Evolutionary conservation across 2,113 vertebrate species (phyloP), one percentile per base, ranked within the genome.

Genomic region (Chaetodon trifascialis): DNA sequence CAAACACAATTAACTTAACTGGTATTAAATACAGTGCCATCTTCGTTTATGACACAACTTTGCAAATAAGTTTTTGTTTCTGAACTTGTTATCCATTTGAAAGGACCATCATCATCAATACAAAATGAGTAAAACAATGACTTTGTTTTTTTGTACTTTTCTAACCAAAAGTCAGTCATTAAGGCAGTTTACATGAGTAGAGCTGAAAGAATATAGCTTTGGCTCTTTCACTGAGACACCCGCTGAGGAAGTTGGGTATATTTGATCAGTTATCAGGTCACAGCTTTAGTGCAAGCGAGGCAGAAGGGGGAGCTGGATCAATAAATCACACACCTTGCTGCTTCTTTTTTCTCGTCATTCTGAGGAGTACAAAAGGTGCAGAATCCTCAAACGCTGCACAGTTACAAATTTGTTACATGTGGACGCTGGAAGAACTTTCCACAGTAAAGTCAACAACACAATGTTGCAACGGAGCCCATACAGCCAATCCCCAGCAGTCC

Each of bases 171-270:
- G 25, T 66, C 55, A 52, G 51, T 88, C 64, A 60, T 93, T 94
- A 94, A 94, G 91, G 93, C 93, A 92, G 65, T 71, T 40, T 63
- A 70, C 52, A 73, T 89, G 69, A 83, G 58, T 59, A 23, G 47
- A 5, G 25, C 54, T 54, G 42, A 80, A 25, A 73, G 40, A 79
- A 54, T 54, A 30, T 5, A 76, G 87, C 82, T 91, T 91, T 92
- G 87, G 89, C 78, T 85, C 64, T 67, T 87, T 81, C n/a, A 84
- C 25, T 25, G 68, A 60, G 47, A 84, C n/a, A 47, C 76, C 67
- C 78, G 64, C 66, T 75, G 60, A 83, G 60, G 23, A 65, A 49
- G 67, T 34, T 71, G 14, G 55, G 56, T 47, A 69, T 56, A 72
- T 76, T 16, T 56, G 77, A 86, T 58, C 89, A 76, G 25, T 68